Evolutionary conservation across 2,113 vertebrate species (phyloP).

Genomic region (Coryphaenoides rupestris): DNA sequence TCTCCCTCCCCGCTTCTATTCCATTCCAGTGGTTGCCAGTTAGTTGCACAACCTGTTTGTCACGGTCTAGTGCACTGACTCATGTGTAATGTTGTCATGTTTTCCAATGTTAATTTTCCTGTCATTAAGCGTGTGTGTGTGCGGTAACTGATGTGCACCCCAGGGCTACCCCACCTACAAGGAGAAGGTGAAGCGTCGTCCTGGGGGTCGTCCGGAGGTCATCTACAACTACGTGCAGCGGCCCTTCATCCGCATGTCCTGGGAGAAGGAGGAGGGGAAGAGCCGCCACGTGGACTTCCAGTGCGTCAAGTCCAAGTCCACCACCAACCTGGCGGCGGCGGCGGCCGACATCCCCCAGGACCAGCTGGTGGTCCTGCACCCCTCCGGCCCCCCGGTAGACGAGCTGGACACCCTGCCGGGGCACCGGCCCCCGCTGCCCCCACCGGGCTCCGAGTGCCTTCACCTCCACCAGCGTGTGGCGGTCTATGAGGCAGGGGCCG

Average conservation of each 20-base stretch:
- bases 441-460: not conserved
- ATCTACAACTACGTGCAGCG: slow-evolving; percentile 98
- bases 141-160: not conserved
- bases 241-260: slow-evolving; percentile 97
- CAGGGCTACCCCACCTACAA: slow-evolving; percentile 95
- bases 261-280: slow-evolving; percentile 98
- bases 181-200: slow-evolving; percentile 95
- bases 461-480: slow-evolving; percentile 32
- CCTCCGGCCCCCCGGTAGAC: slow-evolving; percentile 88
- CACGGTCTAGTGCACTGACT: too few species aligned
- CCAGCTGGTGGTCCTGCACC: slow-evolving; percentile 91
- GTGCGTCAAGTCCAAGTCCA: slow-evolving; percentile 98
- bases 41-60: too few species aligned
- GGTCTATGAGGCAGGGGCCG: too few species aligned
- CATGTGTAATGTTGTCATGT: too few species aligned
- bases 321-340: slow-evolving; percentile 88
- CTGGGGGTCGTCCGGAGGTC: slow-evolving; percentile 90
- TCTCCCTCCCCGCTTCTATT: too few species aligned
- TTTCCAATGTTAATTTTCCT: too few species aligned
- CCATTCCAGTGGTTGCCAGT: too few species aligned
- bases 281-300: slow-evolving; percentile 97
- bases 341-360: slow-evolving; percentile 95
- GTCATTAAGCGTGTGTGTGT: too few species aligned
- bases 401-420: slow-evolving; percentile 89
- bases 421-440: not conserved